Conservation (phyloP, 2,797 vertebrate species). For the Octomys mimax region DNA sequence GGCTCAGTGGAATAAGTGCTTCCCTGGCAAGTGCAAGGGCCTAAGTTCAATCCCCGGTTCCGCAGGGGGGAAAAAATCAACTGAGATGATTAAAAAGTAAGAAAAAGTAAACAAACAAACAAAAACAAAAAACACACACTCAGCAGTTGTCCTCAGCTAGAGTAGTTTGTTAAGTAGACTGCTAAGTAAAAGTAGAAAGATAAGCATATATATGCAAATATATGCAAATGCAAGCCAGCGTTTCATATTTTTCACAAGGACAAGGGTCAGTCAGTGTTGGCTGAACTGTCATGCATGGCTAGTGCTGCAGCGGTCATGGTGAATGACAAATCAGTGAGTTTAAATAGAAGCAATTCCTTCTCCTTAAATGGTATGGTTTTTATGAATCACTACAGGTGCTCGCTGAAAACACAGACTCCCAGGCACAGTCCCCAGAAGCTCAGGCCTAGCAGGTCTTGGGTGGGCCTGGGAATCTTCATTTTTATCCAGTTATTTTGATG, state of each 20-base stretch:
- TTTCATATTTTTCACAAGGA: not conserved
- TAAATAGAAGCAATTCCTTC: not conserved
- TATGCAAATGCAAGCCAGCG: not conserved
- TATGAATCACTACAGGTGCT: not conserved
- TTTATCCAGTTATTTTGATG: slow-evolving; percentile 29
- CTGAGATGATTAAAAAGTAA: slow-evolving; percentile 15
- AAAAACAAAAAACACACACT: not conserved
- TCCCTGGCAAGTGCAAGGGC: too few relatives aligned
- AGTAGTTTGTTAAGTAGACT: not conserved
- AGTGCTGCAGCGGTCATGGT: not conserved
- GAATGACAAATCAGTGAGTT: not conserved
- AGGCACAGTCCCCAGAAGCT: not conserved
- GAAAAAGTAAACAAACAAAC: not conserved
- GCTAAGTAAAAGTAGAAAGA: not conserved
- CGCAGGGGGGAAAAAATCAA: not conserved
- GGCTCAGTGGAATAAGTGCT: too few relatives aligned
- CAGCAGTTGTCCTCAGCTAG: not conserved
- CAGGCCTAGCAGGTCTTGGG: not conserved
- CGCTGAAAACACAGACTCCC: not conserved
- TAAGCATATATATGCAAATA: not conserved
- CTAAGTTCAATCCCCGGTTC: too few relatives aligned
- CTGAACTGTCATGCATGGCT: not conserved
- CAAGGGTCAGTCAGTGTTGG: not conserved
- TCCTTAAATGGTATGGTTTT: not conserved
- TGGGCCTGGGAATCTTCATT: not conserved